Conservation (phyloP, 2,113 vertebrate genomes). For the Holacanthus passer region DNA sequence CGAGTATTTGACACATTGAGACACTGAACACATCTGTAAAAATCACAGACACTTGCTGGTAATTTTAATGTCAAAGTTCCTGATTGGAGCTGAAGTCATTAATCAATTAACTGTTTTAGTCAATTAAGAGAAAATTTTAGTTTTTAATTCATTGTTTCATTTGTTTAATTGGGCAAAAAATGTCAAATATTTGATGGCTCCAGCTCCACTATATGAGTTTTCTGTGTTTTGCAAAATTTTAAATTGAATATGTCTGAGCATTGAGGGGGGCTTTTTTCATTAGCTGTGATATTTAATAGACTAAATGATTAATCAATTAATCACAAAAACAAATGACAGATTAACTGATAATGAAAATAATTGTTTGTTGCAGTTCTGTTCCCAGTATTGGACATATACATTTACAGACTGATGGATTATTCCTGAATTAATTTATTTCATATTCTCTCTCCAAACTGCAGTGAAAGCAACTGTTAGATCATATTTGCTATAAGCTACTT, state of each 20-base stretch:
- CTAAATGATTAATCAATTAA: too few relatives aligned
- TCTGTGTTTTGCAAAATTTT: background rate
- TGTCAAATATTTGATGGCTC: background rate
- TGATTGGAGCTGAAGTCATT: background rate
- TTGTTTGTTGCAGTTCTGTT: background rate
- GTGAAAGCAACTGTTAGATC: background rate
- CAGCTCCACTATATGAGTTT: background rate
- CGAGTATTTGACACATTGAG: conserved; percentile 8
- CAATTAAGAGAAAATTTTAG: background rate
- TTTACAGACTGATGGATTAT: background rate
- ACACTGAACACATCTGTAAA: background rate
- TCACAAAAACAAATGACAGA: background rate
- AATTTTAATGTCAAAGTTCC: background rate
- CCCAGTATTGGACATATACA: too few relatives aligned
- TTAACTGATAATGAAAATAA: background rate
- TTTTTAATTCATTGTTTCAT: background rate
- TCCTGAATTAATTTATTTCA: background rate
- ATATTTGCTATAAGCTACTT: background rate
- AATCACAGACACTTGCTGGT: background rate
- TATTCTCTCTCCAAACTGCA: background rate
- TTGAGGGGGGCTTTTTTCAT: background rate
- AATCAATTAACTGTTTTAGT: background rate
- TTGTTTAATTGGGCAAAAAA: background rate
- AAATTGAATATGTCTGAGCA: background rate
- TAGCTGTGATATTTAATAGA: background rate